phyloP scores from a whole-genome alignment of 1,140 invertebrate species.

The Dreissena rostriformis region DNA sequence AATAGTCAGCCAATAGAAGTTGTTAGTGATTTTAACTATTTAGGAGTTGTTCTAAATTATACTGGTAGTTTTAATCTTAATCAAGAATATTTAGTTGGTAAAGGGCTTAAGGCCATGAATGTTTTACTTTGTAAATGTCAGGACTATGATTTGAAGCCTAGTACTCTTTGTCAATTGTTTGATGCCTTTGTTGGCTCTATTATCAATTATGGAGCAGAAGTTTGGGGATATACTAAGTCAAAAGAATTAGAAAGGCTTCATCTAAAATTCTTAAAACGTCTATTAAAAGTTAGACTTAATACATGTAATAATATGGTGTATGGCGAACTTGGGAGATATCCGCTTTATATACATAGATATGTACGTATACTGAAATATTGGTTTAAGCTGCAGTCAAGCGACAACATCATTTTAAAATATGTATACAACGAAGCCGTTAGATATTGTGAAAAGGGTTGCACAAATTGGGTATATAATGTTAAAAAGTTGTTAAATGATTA shows the following conservation, averaged over 20 bases:
- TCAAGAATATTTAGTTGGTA: slow-evolving; percentile 4
- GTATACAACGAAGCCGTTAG: slow-evolving; percentile 9
- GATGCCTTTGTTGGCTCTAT: slow-evolving; percentile 35
- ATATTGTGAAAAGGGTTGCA: slow-evolving; percentile 2
- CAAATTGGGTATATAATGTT: slow-evolving; percentile 33
- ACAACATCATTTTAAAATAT: slow-evolving; percentile 24
- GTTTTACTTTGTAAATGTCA: slow-evolving; percentile 14
- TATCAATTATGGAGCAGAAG: slow-evolving; percentile 20
- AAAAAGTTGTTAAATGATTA: slow-evolving; percentile 7
- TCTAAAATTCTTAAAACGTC: slow-evolving; percentile 38
- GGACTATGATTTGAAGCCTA: slow-evolving; percentile 3
- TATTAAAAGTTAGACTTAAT: slow-evolving; percentile 27
- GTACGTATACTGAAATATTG: slow-evolving; percentile 26
- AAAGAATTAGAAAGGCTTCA: background rate
- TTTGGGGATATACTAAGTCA: slow-evolving; percentile 15
- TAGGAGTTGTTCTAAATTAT: slow-evolving; percentile 43
- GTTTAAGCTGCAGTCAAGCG: background rate
- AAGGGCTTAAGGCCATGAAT: slow-evolving; percentile 29
- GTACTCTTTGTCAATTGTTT: slow-evolving; percentile 19
- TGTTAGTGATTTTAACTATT: slow-evolving; percentile 41
- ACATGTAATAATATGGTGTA: slow-evolving; percentile 16
- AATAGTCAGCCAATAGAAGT: slow-evolving; percentile 30
- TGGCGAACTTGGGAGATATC: slow-evolving; percentile 19
- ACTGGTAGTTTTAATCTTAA: slow-evolving; percentile 34
- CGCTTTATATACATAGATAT: slow-evolving; percentile 16